Conservation (phyloP, 2,888 invertebrate genomes). For the Griposia aprilina region DNA sequence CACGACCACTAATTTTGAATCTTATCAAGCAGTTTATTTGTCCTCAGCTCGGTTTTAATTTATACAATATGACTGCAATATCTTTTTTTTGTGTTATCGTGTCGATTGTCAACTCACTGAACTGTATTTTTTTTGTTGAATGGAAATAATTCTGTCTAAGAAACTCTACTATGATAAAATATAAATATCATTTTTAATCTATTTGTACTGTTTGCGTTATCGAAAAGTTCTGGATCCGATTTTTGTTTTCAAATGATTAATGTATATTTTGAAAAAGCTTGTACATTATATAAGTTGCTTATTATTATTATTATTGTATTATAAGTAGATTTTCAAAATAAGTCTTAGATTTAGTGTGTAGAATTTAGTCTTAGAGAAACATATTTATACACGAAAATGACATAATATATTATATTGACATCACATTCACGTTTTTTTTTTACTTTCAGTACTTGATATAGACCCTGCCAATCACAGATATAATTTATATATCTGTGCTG, state of each 20-base stretch:
- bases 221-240: neutral
- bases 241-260: neutral
- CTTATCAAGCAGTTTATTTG: neutral
- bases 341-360: conserved; percentile 61
- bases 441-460: neutral
- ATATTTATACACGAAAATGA: conserved; percentile 80
- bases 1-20: neutral
- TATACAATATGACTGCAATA: neutral
- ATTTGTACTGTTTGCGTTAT: neutral
- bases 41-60: neutral
- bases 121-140: neutral
- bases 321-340: conserved; percentile 39
- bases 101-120: neutral
- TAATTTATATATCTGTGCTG: too few species aligned
- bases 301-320: neutral
- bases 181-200: neutral
- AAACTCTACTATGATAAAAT: neutral
- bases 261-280: conserved; percentile 25
- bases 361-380: conserved; percentile 70
- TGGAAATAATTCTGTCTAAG: neutral
- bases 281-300: conserved; percentile 31
- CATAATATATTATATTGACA: conserved; percentile 81
- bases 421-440: conserved; percentile 62
- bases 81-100: neutral
- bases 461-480: too few species aligned